Conservation (phyloP, 2,113 vertebrate species). For the Morone chrysops region DNA sequence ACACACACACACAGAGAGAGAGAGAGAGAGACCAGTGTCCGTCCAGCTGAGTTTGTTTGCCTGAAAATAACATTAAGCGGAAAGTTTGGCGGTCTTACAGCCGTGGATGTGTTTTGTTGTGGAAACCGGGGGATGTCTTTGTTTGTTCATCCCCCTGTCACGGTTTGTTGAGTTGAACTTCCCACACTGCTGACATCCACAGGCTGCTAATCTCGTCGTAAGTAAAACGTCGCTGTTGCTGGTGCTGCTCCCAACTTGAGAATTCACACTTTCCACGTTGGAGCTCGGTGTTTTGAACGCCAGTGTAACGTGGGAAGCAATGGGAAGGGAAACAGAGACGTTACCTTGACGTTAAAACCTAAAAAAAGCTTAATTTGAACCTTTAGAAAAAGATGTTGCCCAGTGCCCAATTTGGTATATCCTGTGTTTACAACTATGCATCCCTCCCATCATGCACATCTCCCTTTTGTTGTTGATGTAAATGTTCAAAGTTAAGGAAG, state of each 20-base stretch:
- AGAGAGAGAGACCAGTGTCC: not conserved
- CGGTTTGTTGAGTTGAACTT: slow-evolving; percentile 23
- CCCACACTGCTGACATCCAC: slow-evolving; percentile 8
- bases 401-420: not conserved
- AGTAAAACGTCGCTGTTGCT: slow-evolving; percentile 18
- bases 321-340: not conserved
- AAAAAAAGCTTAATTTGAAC: not conserved
- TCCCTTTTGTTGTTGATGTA: not conserved
- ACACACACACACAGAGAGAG: not conserved
- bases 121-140: slow-evolving; percentile 47
- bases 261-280: slow-evolving; percentile 40
- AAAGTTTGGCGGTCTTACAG: slow-evolving; percentile 68
- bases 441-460: not conserved
- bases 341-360: not conserved
- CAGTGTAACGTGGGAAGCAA: slow-evolving; percentile 11
- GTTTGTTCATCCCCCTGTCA: slow-evolving; percentile 9
- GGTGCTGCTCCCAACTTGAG: not conserved
- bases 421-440: not conserved
- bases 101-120: slow-evolving; percentile 44
- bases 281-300: slow-evolving; percentile 56
- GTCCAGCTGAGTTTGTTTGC: slow-evolving; percentile 55
- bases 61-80: slow-evolving; percentile 45
- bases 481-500: not conserved
- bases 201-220: slow-evolving; percentile 28
- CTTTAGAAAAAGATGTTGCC: not conserved